These are phyloP conservation scores for Labroides dimidiatus DNA, from an alignment of 2,797 vertebrate species.

Conservation along the genomic window DNA sequence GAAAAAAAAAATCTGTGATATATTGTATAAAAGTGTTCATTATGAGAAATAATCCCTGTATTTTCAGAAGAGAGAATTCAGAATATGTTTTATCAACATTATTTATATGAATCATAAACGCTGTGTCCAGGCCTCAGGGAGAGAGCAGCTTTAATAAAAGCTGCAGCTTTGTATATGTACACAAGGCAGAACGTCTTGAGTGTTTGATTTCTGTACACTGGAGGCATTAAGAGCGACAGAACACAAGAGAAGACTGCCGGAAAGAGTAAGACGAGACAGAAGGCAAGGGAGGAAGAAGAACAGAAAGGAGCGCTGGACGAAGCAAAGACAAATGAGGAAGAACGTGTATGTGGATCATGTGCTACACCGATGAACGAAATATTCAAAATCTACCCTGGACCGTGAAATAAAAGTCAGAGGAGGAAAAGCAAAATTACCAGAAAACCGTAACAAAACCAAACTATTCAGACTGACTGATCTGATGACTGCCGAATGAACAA, in stretches of 20 bases:
- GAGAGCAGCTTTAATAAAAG: conserved; percentile 57
- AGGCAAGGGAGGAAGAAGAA: conserved; percentile 20
- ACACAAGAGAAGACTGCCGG: conserved; percentile 27
- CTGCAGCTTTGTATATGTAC: conserved; percentile 72
- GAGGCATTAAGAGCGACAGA: conserved; percentile 58
- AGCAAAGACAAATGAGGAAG: conserved; percentile 1
- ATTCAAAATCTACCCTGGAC: conserved; percentile 35
- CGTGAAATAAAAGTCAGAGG: conserved; percentile 44
- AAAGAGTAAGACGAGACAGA: conserved; percentile 16
- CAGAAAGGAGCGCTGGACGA: neutral
- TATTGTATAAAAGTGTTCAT: conserved; percentile 63
- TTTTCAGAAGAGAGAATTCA: conserved; percentile 60
- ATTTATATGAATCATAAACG: conserved; percentile 61
- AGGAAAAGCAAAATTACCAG: conserved; percentile 37
- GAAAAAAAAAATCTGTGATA: conserved; percentile 54
- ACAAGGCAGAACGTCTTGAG: conserved; percentile 76
- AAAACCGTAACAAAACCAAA: conserved; percentile 43
- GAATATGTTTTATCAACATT: conserved; percentile 65
- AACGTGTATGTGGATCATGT: conserved; percentile 29
- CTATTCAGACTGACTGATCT: conserved; percentile 39
- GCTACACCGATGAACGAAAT: conserved; percentile 44
- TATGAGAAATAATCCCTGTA: conserved; percentile 71
- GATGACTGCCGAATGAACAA: conserved; percentile 54
- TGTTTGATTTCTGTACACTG: conserved; percentile 68
- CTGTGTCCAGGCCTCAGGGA: conserved; percentile 60